Evolutionary conservation across 2,888 invertebrate genomes (phyloP), one percentile per base, ranked within the genome.

Genomic region (Pachliopta kotzebuea): DNA sequence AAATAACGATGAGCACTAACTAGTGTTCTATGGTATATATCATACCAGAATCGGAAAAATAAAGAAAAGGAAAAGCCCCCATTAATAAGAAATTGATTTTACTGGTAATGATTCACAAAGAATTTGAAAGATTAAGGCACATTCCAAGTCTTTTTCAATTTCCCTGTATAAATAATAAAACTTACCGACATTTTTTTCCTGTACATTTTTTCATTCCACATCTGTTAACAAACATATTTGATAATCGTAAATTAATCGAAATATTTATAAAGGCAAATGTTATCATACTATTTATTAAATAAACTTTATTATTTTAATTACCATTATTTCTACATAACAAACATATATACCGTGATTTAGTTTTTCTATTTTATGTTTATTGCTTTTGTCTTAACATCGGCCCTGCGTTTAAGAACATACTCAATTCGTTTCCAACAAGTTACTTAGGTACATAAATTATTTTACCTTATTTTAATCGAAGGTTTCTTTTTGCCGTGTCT

Each of bases 161-260:
- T 37, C 37, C 14, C 4, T 1, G 14, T 37, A 14, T 37, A 37
- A 45, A 45, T 14, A 45, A 45, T 45, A 45, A 45, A 45, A n/a
- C 84, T 73, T 70, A 87, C 88, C 80, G 78, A 73, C 84, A 84
- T 75, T 79, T 84, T 69, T 78, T 85, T 65, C 72, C 80, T 2
- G 65, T 73, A 65, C 89, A 90, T 1, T 74, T 68, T 72, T 77
- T 83, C 67, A 68, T 79, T 24, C 68, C 70, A 64, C 87, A 86
- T 59, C 88, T 89, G 80, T 65, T 84, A 70, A 78, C 23, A 53
- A 23, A n/a, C n/a, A 11, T 45, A n/a, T 45, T 45, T n/a, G 4
- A 45, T 37, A 45, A 18, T 18, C 45, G 7, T n/a, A n/a, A 45
- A 42, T n/a, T 4, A n/a, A 45, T 45, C 4, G n/a, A 45, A 45